phyloP scores from a whole-genome alignment of 1,140 invertebrate genomes.

The Drosophila sechellia region DNA sequence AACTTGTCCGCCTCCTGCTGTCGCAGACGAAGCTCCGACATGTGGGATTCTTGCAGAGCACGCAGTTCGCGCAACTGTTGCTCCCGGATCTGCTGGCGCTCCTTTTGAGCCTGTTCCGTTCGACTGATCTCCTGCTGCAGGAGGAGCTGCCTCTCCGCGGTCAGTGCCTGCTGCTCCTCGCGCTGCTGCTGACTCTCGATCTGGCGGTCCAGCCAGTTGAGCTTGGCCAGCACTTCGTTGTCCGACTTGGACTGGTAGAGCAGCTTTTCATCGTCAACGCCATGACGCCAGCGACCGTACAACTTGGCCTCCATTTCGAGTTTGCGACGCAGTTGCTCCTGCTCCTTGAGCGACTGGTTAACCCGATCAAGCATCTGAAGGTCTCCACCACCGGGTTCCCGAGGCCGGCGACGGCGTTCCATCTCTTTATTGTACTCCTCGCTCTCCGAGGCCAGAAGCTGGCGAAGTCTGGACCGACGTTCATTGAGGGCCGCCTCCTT shows the following conservation, averaged over 20 bases:
- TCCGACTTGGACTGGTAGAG: slow-evolving; percentile 77
- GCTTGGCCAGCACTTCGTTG: slow-evolving; percentile 84
- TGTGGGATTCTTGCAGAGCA: slow-evolving; percentile 67
- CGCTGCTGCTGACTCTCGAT: slow-evolving; percentile 85
- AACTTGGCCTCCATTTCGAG: slow-evolving; percentile 85
- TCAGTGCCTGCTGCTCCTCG: slow-evolving; percentile 83
- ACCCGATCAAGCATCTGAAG: slow-evolving; percentile 81
- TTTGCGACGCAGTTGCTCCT: slow-evolving; percentile 84
- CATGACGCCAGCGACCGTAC: slow-evolving; percentile 85
- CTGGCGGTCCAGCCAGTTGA: slow-evolving; percentile 86
- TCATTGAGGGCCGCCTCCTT: slow-evolving; percentile 84
- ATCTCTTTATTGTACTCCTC: slow-evolving; percentile 84
- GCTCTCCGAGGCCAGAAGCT: slow-evolving; percentile 85
- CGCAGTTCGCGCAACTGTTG: slow-evolving; percentile 72
- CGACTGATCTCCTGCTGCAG: slow-evolving; percentile 80
- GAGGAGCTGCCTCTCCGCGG: slow-evolving; percentile 73
- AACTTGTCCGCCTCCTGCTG: slow-evolving; percentile 67
- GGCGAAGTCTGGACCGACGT: slow-evolving; percentile 85
- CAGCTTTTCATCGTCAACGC: slow-evolving; percentile 77
- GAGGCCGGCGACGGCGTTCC: slow-evolving; percentile 50
- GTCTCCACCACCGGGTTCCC: slow-evolving; percentile 21
- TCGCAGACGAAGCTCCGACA: slow-evolving; percentile 66
- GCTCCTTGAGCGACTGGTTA: slow-evolving; percentile 79
- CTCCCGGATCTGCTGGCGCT: slow-evolving; percentile 72
- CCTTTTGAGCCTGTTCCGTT: slow-evolving; percentile 66